Percentiles rank a stretch among this genome's conserved stretches.
Conservation (phyloP, 2,113 vertebrate species). For the Typhlomys cinereus region DNA sequence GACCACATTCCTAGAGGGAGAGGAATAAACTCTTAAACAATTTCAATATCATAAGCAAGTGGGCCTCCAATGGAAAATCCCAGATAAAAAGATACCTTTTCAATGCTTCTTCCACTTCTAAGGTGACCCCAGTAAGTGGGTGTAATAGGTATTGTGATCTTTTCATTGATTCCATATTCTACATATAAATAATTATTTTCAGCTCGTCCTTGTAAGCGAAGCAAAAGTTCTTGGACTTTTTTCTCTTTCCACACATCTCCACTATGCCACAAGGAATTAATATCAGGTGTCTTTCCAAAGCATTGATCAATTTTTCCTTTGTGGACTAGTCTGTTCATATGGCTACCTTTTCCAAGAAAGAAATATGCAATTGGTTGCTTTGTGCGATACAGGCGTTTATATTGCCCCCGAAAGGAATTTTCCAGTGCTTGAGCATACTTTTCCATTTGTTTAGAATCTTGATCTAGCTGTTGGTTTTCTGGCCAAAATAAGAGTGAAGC, state of each 20-base stretch:
- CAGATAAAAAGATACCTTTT: constrained; percentile 83
- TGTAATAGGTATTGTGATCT: constrained; percentile 74
- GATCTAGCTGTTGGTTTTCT: constrained; percentile 74
- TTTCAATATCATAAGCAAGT: constrained; percentile 81
- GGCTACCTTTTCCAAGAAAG: constrained; percentile 76
- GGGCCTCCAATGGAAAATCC: constrained; percentile 82
- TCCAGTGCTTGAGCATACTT: constrained; percentile 60
- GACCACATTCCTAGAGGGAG: not conserved
- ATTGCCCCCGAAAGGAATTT: constrained; percentile 73
- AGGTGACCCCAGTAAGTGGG: constrained; percentile 71
- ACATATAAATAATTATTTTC: constrained; percentile 75
- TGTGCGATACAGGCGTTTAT: constrained; percentile 70
- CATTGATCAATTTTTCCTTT: constrained; percentile 83
- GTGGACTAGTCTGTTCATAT: constrained; percentile 80
- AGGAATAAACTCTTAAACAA: constrained; percentile 53
- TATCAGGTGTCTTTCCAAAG: constrained; percentile 57
- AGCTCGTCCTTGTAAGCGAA: constrained; percentile 75
- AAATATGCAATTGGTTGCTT: constrained; percentile 83
- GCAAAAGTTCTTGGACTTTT: constrained; percentile 74
- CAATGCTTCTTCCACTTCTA: constrained; percentile 80
- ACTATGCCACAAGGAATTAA: constrained; percentile 79
- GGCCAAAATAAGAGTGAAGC: constrained; percentile 84
- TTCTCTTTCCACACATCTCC: constrained; percentile 80
- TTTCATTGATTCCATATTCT: constrained; percentile 76
- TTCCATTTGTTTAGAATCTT: constrained; percentile 78